A percentile compares a stretch with the other conserved stretches of the same genome.
phyloP scores from a whole-genome alignment of 2,888 invertebrate genomes.

The Pocota personata region DNA sequence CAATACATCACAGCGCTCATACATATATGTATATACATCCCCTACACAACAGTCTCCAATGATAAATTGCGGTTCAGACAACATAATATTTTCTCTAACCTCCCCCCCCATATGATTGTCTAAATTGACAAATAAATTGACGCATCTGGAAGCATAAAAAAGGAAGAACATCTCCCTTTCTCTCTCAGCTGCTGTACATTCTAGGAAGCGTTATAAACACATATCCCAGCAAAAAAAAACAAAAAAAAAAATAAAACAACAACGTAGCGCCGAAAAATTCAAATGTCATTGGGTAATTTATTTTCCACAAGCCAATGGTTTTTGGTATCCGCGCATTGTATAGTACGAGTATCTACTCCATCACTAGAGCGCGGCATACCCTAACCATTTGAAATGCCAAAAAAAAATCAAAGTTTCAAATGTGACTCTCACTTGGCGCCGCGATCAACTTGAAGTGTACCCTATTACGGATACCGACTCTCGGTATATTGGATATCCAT shows the following conservation, averaged over 20 bases:
- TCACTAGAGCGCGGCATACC: neutral
- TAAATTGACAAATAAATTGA: slow-evolving; percentile 71
- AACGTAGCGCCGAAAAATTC: slow-evolving; percentile 58
- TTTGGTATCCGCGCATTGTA: slow-evolving; percentile 33
- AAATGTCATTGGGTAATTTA: slow-evolving; percentile 69
- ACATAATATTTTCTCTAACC: slow-evolving; percentile 39
- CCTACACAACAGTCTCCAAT: neutral
- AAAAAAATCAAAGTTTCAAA: slow-evolving; percentile 9
- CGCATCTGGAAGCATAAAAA: slow-evolving; percentile 56
- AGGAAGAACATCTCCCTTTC: slow-evolving; percentile 1
- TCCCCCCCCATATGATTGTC: slow-evolving; percentile 45
- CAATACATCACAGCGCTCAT: neutral
- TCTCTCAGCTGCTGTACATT: neutral
- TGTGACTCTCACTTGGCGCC: slow-evolving; percentile 40
- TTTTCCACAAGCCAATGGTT: slow-evolving; percentile 59
- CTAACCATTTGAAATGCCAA: slow-evolving; percentile 21
- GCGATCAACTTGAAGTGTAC: slow-evolving; percentile 22
- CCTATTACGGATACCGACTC: neutral
- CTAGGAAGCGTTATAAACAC: slow-evolving; percentile 37
- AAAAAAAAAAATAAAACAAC: neutral
- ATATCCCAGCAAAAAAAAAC: neutral
- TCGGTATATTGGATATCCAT: slow-evolving; percentile 17
- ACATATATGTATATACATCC: neutral
- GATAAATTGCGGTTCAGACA: slow-evolving; percentile 64
- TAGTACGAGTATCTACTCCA: slow-evolving; percentile 24